Conservation (phyloP, 2,888 invertebrate species). For the Conops quadrifasciatus region DNA sequence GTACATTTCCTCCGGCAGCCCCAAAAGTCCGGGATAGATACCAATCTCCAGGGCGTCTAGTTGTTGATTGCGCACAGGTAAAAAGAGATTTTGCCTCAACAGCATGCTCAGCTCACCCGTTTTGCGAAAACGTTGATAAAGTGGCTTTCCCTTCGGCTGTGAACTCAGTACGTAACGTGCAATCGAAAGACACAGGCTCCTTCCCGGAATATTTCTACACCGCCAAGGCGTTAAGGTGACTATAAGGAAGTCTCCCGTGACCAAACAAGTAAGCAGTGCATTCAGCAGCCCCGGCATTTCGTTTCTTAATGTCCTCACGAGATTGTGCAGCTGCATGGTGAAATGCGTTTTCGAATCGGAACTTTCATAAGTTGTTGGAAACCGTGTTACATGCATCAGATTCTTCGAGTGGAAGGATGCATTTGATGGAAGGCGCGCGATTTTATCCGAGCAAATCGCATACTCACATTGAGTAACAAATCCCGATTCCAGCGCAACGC, state of each 20-base stretch:
- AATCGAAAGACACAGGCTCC: slow-evolving; percentile 57
- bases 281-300: slow-evolving; percentile 18
- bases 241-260: slow-evolving; percentile 57
- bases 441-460: neutral
- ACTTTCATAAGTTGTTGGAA: slow-evolving; percentile 22
- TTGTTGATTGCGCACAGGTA: slow-evolving; percentile 69
- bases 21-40: slow-evolving; percentile 62
- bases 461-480: slow-evolving; percentile 49
- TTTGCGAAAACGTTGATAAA: slow-evolving; percentile 55
- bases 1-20: slow-evolving; percentile 57
- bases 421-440: slow-evolving; percentile 45
- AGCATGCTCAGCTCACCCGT: slow-evolving; percentile 66
- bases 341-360: slow-evolving; percentile 38
- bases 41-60: slow-evolving; percentile 57
- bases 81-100: slow-evolving; percentile 68
- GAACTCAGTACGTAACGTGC: slow-evolving; percentile 57
- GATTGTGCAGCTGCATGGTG: slow-evolving; percentile 43
- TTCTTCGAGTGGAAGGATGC: slow-evolving; percentile 53
- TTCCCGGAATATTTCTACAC: slow-evolving; percentile 47
- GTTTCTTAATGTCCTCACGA: slow-evolving; percentile 31
- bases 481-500: slow-evolving; percentile 59
- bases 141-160: slow-evolving; percentile 48
- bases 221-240: slow-evolving; percentile 54
- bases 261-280: slow-evolving; percentile 51
- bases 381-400: slow-evolving; percentile 46